phyloP scores from a whole-genome alignment of 2,888 invertebrate species.

The Escarpia spicata region DNA sequence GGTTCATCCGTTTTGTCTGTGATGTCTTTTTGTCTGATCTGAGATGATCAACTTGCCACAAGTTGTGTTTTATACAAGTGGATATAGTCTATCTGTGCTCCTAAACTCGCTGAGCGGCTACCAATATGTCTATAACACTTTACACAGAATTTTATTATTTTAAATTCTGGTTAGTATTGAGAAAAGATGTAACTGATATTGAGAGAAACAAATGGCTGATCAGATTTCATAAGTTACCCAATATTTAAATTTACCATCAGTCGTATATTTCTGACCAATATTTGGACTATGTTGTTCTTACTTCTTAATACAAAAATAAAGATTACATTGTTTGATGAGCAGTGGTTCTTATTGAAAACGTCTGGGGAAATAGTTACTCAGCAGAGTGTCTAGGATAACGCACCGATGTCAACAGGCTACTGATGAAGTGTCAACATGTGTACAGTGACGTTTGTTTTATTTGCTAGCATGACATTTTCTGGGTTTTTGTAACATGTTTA shows the following conservation, averaged over 20 bases:
- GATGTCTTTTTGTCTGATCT: constrained; percentile 16
- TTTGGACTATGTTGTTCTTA: neutral
- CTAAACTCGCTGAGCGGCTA: neutral
- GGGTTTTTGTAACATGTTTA: neutral
- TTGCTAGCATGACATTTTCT: neutral
- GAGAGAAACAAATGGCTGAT: neutral
- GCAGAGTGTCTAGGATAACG: too few relatives aligned
- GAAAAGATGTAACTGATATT: neutral
- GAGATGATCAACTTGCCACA: constrained; percentile 13
- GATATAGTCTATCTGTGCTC: neutral
- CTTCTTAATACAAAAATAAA: neutral
- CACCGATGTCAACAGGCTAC: too few relatives aligned
- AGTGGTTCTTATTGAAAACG: neutral
- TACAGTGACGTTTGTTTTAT: neutral
- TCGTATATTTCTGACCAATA: neutral
- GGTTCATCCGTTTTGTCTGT: neutral
- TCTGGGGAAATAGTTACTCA: too few relatives aligned
- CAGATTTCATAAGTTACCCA: neutral
- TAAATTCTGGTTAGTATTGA: too few relatives aligned
- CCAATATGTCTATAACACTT: neutral
- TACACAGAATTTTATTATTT: too few relatives aligned
- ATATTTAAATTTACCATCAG: neutral
- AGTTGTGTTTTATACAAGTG: neutral
- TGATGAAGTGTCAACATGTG: too few relatives aligned
- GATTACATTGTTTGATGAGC: neutral